These are phyloP conservation scores for Bovichtus diacanthus DNA, from an alignment of 2,797 vertebrate species.

Conservation along the genomic window DNA sequence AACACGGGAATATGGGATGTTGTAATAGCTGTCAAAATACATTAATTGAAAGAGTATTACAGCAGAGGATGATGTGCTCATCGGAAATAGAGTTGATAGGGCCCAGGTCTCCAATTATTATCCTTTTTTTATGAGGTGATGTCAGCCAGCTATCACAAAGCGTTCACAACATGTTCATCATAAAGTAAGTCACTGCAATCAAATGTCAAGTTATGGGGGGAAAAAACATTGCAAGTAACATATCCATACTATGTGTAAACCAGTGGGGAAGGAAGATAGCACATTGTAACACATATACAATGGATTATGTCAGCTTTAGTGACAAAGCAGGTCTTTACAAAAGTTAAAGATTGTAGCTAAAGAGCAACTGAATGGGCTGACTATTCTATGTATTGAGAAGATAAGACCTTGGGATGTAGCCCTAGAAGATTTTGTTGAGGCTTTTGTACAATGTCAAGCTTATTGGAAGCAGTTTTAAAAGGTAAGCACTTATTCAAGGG, in stretches of 20 bases:
- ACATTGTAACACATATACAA: not conserved
- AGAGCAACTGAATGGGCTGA: not conserved
- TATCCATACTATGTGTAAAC: not conserved
- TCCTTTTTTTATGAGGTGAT: constrained; percentile 10
- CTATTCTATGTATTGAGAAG: not conserved
- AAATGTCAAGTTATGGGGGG: not conserved
- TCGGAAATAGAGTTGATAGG: constrained; percentile 3
- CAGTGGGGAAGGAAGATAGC: not conserved
- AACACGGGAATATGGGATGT: not conserved
- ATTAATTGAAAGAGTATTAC: constrained; percentile 9
- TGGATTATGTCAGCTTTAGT: not conserved
- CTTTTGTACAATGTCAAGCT: not conserved
- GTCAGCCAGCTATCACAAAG: not conserved
- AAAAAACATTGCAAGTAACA: no score
- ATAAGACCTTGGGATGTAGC: not conserved
- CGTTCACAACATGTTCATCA: not conserved
- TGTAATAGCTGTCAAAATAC: constrained; percentile 25
- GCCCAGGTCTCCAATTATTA: not conserved
- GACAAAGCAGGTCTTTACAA: not conserved
- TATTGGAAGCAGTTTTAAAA: not conserved
- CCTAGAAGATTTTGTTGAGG: not conserved
- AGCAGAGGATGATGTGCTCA: not conserved
- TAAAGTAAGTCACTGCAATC: not conserved
- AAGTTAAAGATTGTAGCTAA: not conserved
- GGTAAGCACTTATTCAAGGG: not conserved